Percentiles rank a stretch among this genome's conserved stretches.
Evolutionary conservation across 1,140 invertebrate genomes (phyloP).

Genomic region (Eupristina koningsbergeri): DNA sequence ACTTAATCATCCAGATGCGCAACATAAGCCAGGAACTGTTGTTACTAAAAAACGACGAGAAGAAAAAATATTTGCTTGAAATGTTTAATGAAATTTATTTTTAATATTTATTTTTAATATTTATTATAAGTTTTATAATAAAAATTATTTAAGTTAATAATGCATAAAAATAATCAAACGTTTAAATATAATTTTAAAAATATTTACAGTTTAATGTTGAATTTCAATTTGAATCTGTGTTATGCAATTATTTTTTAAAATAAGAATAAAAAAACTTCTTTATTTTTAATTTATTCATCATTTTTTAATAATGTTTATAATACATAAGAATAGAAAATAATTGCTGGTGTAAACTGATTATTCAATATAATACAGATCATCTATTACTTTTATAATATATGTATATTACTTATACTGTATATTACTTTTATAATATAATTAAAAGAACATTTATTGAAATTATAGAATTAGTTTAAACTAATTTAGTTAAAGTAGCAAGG

Average conservation of each 20-base stretch:
- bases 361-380: too few species aligned
- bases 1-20: slow-evolving; percentile 98
- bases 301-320: background rate
- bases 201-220: background rate
- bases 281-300: background rate
- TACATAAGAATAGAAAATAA: too few species aligned
- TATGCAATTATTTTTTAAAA: too few species aligned
- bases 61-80: slow-evolving; percentile 93
- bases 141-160: background rate
- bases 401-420: too few species aligned
- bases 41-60: slow-evolving; percentile 94
- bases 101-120: too few species aligned
- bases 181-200: background rate
- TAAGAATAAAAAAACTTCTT: background rate
- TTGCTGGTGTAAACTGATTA: too few species aligned
- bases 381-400: too few species aligned
- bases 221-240: background rate
- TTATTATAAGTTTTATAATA: background rate
- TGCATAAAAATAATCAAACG: background rate
- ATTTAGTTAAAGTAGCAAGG: too few species aligned
- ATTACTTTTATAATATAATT: too few species aligned
- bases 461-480: too few species aligned
- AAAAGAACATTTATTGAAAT: too few species aligned
- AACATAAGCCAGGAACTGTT: slow-evolving; percentile 96
- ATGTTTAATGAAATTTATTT: background rate